phyloP scores from a whole-genome alignment of 2,113 vertebrate species.

The Chlorodrepanis virens region DNA sequence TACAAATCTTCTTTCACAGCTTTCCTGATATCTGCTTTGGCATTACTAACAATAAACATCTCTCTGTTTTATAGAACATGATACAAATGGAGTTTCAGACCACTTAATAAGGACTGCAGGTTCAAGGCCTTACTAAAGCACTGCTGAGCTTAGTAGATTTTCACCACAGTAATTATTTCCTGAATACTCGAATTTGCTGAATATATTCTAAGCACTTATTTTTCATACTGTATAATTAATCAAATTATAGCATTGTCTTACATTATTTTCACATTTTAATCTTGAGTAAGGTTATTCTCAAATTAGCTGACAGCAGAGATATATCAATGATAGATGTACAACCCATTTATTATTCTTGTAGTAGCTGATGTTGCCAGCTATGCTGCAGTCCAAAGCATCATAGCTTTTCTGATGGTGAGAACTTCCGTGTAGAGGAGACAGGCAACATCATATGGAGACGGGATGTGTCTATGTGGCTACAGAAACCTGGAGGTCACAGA shows the following conservation, averaged over 20 bases:
- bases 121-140: background rate
- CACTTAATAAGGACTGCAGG: background rate
- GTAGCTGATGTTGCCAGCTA: background rate
- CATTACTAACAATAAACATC: background rate
- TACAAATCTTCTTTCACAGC: background rate
- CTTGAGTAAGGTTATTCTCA: conserved; percentile 23
- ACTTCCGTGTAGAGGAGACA: background rate
- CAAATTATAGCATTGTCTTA: conserved; percentile 44
- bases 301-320: conserved; percentile 10
- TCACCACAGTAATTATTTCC: conserved; percentile 33
- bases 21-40: background rate
- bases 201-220: conserved; percentile 40
- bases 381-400: background rate
- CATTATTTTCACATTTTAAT: conserved; percentile 46
- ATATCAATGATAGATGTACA: background rate
- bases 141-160: conserved; percentile 43
- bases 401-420: background rate
- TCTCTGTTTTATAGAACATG: background rate
- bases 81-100: background rate
- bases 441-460: background rate
- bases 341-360: background rate
- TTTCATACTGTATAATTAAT: conserved; percentile 42
- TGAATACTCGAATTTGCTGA: conserved; percentile 29
- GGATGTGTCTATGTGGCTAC: background rate
- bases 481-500: background rate